phyloP scores from a whole-genome alignment of 2,797 vertebrate genomes.

The Haliaeetus albicilla region DNA sequence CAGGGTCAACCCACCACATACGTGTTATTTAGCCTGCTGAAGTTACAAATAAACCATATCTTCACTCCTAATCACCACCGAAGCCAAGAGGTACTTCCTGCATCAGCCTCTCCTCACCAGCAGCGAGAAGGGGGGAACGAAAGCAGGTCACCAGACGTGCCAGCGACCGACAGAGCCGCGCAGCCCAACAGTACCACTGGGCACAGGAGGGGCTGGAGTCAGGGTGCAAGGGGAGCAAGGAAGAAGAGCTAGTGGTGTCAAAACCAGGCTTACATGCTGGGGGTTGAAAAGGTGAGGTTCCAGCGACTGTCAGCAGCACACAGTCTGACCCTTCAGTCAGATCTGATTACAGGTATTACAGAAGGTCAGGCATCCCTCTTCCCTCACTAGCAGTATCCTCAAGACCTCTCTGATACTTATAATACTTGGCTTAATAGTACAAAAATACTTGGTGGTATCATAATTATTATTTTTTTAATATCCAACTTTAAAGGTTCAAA shows the following conservation, averaged over 20 bases:
- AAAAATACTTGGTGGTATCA: not conserved
- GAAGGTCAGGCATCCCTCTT: not conserved
- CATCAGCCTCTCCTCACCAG: not conserved
- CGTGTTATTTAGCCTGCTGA: accelerated
- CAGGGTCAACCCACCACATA: not conserved
- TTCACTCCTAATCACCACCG: accelerated
- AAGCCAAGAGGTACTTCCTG: not conserved
- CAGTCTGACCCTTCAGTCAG: not conserved
- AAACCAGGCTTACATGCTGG: not conserved
- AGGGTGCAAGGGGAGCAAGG: accelerated
- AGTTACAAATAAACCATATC: not conserved
- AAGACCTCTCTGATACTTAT: not conserved
- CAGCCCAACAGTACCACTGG: not conserved
- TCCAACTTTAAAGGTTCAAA: not conserved
- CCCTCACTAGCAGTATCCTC: not conserved
- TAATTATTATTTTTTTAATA: not conserved
- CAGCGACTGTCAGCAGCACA: not conserved
- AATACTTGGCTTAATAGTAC: not conserved
- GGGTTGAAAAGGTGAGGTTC: not conserved
- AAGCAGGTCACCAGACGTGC: not conserved
- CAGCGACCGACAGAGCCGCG: accelerated
- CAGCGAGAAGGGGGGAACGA: accelerated
- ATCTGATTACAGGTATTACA: not conserved
- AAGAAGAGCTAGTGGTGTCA: not conserved
- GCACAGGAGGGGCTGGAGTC: not conserved